Percentiles rank a stretch among this genome's conserved stretches.
Conservation (phyloP, 2,888 invertebrate species). For the Dioctria rufipes region DNA sequence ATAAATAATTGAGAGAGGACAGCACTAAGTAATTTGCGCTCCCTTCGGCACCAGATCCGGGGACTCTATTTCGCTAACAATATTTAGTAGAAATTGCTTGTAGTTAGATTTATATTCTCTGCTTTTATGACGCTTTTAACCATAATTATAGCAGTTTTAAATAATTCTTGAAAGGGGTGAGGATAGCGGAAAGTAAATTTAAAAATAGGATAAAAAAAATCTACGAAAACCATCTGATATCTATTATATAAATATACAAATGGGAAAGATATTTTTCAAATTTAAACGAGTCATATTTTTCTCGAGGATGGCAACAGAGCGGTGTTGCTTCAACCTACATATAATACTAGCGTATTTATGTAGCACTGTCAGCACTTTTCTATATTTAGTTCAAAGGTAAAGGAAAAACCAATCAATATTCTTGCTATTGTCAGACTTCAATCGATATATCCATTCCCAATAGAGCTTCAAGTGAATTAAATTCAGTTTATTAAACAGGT, state of each 20-base stretch:
- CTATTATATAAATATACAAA: too few species aligned
- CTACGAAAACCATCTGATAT: background rate
- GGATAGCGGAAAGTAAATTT: background rate
- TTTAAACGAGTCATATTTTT: background rate
- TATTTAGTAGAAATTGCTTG: too few species aligned
- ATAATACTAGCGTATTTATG: background rate
- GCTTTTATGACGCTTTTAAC: too few species aligned
- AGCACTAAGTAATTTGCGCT: constrained; percentile 15
- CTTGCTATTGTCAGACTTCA: constrained; percentile 14
- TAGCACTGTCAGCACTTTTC: constrained; percentile 10
- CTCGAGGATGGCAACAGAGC: background rate
- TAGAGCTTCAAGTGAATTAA: constrained; percentile 25
- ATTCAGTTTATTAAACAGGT: constrained; percentile 31
- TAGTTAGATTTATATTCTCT: too few species aligned
- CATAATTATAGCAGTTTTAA: too few species aligned
- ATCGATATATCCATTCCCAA: constrained; percentile 19
- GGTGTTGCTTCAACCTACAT: background rate
- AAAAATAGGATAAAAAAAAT: constrained; percentile 5
- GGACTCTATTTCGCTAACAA: too few species aligned
- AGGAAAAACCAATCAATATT: constrained; percentile 20
- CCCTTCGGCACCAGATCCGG: background rate
- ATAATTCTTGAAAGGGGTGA: too few species aligned
- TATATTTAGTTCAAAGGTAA: constrained; percentile 14
- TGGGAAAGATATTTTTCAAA: constrained; percentile 1
- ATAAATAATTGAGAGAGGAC: constrained; percentile 27